These are phyloP conservation scores for Elaphurus davidianus DNA, from an alignment of 2,113 vertebrate species.

Conservation along the genomic window DNA sequence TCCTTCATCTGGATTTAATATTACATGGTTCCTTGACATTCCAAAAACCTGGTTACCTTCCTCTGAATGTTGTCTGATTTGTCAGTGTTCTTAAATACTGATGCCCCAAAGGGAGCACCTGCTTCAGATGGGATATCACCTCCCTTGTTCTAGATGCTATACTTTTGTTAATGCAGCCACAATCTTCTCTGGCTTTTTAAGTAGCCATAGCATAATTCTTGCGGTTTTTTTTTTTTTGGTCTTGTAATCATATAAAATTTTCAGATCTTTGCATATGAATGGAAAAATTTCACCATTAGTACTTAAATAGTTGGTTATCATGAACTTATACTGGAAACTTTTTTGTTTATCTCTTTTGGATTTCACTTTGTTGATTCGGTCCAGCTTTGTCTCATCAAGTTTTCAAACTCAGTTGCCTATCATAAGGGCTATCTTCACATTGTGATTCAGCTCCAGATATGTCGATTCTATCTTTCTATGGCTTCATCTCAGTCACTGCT, in stretches of 20 bases:
- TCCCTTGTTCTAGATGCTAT: not conserved
- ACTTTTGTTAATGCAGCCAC: not conserved
- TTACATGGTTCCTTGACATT: not conserved
- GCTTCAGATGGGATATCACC: not conserved
- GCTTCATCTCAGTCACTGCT: not conserved
- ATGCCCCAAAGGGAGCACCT: not conserved
- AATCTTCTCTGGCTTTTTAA: slow-evolving; percentile 24
- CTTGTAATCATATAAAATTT: not conserved
- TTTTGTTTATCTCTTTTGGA: not conserved
- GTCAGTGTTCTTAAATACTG: not conserved
- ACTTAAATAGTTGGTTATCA: not conserved
- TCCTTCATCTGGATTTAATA: slow-evolving; percentile 17
- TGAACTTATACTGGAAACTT: not conserved
- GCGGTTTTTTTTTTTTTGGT: not conserved
- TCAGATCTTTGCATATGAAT: not conserved
- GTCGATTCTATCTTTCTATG: not conserved
- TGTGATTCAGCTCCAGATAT: not conserved
- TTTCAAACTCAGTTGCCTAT: not conserved
- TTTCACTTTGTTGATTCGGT: not conserved
- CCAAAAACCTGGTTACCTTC: not conserved
- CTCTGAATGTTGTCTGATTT: not conserved
- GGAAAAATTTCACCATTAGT: not conserved
- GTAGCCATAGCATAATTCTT: not conserved
- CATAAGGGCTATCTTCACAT: not conserved
- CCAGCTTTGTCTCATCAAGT: not conserved